Evolutionary conservation across 2,888 invertebrate species (phyloP).

Genomic region (Drosophila nigritarsus): DNA sequence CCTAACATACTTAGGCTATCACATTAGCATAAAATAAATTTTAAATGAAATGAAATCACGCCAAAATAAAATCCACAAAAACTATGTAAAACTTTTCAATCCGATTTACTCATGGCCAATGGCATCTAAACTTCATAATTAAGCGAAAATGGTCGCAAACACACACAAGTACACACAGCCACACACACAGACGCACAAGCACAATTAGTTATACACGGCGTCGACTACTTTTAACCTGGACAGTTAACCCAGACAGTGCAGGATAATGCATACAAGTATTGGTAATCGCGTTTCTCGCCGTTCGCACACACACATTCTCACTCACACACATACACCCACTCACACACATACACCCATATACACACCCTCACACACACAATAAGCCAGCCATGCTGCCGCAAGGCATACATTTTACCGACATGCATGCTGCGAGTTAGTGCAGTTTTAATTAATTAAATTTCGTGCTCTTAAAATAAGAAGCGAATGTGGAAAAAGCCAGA

Average conservation of each 20-base stretch:
- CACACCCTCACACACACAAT: constrained; percentile 8
- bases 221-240: constrained; percentile 45
- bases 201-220: constrained; percentile 22
- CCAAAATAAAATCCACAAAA: constrained; percentile 26
- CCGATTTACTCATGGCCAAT: constrained; percentile 40
- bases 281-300: constrained; percentile 1
- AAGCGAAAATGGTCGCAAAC: constrained; percentile 12
- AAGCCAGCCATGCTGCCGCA: constrained; percentile 1
- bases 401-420: neutral
- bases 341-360: neutral
- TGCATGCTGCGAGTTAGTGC: constrained; percentile 38
- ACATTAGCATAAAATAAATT: neutral
- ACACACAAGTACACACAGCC: constrained; percentile 3
- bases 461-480: constrained; percentile 67
- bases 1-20: neutral
- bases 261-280: constrained; percentile 27
- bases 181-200: constrained; percentile 4
- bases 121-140: constrained; percentile 53
- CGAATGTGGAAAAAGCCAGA: constrained; percentile 50
- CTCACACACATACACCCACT: neutral
- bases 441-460: constrained; percentile 79
- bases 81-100: constrained; percentile 38
- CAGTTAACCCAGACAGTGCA: constrained; percentile 48
- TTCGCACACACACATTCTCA: neutral
- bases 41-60: neutral